phyloP scores from a whole-genome alignment of 2,888 invertebrate species.

The Laspeyria flexula region DNA sequence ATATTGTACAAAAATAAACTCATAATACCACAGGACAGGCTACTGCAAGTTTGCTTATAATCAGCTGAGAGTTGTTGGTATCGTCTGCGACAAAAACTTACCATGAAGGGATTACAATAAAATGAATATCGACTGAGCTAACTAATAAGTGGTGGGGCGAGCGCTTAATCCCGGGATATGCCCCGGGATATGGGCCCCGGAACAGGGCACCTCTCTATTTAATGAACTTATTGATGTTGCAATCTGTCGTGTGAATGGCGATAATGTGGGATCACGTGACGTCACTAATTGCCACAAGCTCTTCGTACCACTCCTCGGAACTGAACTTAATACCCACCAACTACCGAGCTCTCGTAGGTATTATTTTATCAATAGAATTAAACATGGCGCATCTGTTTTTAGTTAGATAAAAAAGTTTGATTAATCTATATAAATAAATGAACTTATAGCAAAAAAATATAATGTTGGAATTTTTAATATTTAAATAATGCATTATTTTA shows the following conservation, averaged over 20 bases:
- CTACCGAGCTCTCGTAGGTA: too few relatives aligned
- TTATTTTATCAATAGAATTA: too few relatives aligned
- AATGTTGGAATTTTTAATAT: too few relatives aligned
- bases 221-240: slow-evolving; percentile 27
- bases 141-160: slow-evolving; percentile 32
- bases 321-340: neutral
- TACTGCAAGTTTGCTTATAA: too few relatives aligned
- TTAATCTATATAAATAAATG: too few relatives aligned
- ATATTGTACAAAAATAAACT: too few relatives aligned
- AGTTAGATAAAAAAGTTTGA: too few relatives aligned
- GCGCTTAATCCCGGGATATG: slow-evolving; percentile 34
- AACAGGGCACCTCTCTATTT: slow-evolving; percentile 11
- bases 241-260: neutral
- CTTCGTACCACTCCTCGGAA: neutral
- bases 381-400: too few relatives aligned
- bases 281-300: neutral
- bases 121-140: slow-evolving; percentile 28
- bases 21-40: too few relatives aligned
- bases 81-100: slow-evolving; percentile 11
- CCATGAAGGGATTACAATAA: slow-evolving; percentile 16
- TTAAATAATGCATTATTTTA: too few relatives aligned
- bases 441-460: too few relatives aligned
- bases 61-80: too few relatives aligned
- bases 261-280: neutral
- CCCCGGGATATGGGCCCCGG: slow-evolving; percentile 9